Base-by-base conservation (phyloP, 2,113 vertebrate genomes). In the Orycteropus afer region DNA sequence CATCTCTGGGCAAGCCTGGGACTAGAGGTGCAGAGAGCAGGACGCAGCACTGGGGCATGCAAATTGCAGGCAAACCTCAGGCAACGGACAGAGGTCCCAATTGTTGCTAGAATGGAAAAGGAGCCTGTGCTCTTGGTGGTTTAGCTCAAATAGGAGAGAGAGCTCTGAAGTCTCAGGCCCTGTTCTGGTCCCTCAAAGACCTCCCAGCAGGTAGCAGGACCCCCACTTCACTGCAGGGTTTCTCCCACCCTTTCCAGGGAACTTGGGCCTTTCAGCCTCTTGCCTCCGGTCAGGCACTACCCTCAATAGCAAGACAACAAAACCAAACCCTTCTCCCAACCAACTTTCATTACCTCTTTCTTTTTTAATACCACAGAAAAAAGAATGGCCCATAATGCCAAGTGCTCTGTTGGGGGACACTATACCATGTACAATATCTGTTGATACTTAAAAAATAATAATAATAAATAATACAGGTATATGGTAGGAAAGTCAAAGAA, bases 341-440 rank as follows among this genome's bases (percentile, higher is more conserved):
- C 45, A 25, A 32, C 37, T 69, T 47, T 32, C 53, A 61, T 77
- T 37, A 47, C 67, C 20, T n/a, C 8, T 61, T 77, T 95, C 55
- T 73, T 88, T 57, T 93, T 61, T 82, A 45, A 82, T 11, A 0
- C 34, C 14, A 42, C 61, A 93, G 81, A 77, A 42, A 47, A 76
- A 85, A 47, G 92, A 42, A 81, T 76, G 57, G 37, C 7, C 40
- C 42, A 27, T 89, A 74, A 61, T 81, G 73, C 51, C 49, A 47
- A 14, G 27, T 3, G 23, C 40, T 79, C 88, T 20, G 42, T n/a
- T n/a, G n/a, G n/a, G n/a, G n/a, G n/a, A n/a, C n/a, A n/a, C n/a
- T n/a, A n/a, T n/a, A n/a, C n/a, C n/a, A n/a, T n/a, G n/a, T n/a
- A 74, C 82, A 86, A 92, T 34, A 76, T 74, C 94, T 90, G 63